Evolutionary conservation across 1,140 invertebrate genomes (phyloP).

Genomic region (Drosophila azteca): DNA sequence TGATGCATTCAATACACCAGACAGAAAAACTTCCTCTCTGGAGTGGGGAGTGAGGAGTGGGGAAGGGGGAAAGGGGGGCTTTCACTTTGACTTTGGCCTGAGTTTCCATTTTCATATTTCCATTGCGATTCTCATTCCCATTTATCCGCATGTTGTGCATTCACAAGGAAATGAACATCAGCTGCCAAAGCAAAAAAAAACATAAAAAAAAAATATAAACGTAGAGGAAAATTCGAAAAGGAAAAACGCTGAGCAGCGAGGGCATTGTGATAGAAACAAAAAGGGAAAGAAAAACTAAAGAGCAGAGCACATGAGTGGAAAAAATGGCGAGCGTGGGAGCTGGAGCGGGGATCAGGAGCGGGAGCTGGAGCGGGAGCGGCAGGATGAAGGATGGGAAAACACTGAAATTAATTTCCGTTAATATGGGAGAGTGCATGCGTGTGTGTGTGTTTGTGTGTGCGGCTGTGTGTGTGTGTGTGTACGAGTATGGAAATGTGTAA

Average conservation of each 20-base stretch:
- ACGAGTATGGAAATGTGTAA: conserved; percentile 9
- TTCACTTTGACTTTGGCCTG: conserved; percentile 57
- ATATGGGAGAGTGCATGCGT: conserved; percentile 38
- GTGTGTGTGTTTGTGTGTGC: conserved; percentile 13
- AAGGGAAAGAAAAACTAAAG: conserved; percentile 25
- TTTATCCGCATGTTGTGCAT: conserved; percentile 58
- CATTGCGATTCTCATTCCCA: conserved; percentile 11
- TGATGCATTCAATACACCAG: conserved; percentile 36
- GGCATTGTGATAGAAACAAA: conserved; percentile 53
- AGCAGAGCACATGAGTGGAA: conserved; percentile 32
- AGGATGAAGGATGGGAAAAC: conserved; percentile 39
- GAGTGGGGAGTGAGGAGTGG: background rate
- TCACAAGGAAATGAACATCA: conserved; percentile 68
- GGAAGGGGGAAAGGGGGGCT: background rate
- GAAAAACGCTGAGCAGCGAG: conserved; percentile 28
- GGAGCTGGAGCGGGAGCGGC: background rate
- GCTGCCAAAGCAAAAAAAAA: conserved; percentile 33
- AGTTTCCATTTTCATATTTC: conserved; percentile 38
- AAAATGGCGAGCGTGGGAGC: background rate
- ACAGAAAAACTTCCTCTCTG: conserved; percentile 2
- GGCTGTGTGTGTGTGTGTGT: conserved; percentile 5
- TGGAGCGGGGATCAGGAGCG: no score
- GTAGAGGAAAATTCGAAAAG: conserved; percentile 18
- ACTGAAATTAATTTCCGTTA: conserved; percentile 72
- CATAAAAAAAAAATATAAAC: conserved; percentile 1